Percentiles rank a stretch among this genome's conserved stretches.
Evolutionary conservation across 64 coral and sea anemone species (phyloP).

Genomic region (Stichodactyla mertensii): DNA sequence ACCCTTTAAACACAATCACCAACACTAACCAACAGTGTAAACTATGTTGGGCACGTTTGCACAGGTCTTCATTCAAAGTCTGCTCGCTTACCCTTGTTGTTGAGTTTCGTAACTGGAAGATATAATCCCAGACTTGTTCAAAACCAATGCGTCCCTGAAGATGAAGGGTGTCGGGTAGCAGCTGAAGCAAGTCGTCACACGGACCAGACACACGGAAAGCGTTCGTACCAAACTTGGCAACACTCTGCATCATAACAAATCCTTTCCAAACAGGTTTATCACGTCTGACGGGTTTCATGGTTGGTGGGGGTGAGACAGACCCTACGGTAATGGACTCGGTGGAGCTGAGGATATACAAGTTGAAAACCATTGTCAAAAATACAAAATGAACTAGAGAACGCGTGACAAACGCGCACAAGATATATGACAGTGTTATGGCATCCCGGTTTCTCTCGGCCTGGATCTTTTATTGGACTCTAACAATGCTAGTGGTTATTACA

Average conservation of each 20-base stretch:
- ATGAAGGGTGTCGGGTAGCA: conserved; percentile 90
- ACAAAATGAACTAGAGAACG: too few relatives aligned
- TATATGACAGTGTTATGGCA: too few relatives aligned
- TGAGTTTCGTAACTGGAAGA: conserved; percentile 78
- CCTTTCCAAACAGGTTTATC: conserved; percentile 87
- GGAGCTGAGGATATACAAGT: conserved; percentile 32
- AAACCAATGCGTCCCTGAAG: conserved; percentile 87
- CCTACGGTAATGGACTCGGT: conserved; percentile 56
- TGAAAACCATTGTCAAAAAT: not conserved
- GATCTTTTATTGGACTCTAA: too few relatives aligned
- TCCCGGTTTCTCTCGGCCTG: too few relatives aligned
- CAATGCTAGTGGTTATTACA: too few relatives aligned
- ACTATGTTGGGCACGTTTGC: too few relatives aligned
- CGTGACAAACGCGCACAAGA: too few relatives aligned
- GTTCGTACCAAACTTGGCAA: conserved; percentile 92
- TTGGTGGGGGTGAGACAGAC: conserved; percentile 51
- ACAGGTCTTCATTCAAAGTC: not conserved
- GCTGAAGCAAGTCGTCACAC: conserved; percentile 74
- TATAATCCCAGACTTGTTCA: conserved; percentile 98
- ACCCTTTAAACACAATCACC: too few relatives aligned
- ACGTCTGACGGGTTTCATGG: conserved; percentile 51
- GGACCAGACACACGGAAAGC: conserved; percentile 87
- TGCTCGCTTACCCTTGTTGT: conserved; percentile 64
- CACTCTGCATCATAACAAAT: conserved; percentile 99
- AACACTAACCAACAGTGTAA: too few relatives aligned